Percentiles rank a stretch among this genome's conserved stretches.
These are phyloP conservation scores for Steatocranus sp. DNA, from an alignment of 2,797 vertebrate species.

Conservation along the genomic window DNA sequence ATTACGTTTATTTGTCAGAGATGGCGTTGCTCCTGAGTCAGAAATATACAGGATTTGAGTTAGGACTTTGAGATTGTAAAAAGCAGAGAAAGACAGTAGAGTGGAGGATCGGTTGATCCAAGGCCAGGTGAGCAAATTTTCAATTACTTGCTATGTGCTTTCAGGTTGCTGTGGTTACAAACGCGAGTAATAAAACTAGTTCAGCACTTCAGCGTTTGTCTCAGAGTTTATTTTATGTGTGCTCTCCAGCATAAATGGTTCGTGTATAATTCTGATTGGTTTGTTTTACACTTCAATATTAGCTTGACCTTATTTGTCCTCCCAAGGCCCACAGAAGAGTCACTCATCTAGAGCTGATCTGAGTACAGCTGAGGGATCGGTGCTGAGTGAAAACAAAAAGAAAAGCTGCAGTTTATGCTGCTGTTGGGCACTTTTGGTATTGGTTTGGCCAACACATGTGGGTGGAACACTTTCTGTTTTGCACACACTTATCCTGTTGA, in stretches of 20 bases:
- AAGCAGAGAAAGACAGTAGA: not conserved
- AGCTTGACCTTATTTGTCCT: not conserved
- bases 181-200: not conserved
- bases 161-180: slow-evolving; percentile 4
- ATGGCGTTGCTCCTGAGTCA: not conserved
- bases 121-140: slow-evolving; percentile 1
- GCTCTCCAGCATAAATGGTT: not conserved
- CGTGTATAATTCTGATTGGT: not conserved
- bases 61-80: not conserved
- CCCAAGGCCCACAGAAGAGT: not conserved
- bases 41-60: not conserved
- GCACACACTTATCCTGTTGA: not conserved
- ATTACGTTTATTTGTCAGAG: not conserved
- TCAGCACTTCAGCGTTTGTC: not conserved
- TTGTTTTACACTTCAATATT: not conserved
- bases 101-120: not conserved
- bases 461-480: not conserved
- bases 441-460: not conserved
- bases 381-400: not conserved
- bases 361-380: not conserved
- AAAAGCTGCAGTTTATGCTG: not conserved
- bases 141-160: not conserved
- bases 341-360: not conserved
- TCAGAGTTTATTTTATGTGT: not conserved
- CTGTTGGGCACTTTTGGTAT: not conserved